Evolutionary conservation across 1,140 invertebrate genomes (phyloP), one percentile per base, ranked within the genome.

Genomic region (Drosophila ambigua): DNA sequence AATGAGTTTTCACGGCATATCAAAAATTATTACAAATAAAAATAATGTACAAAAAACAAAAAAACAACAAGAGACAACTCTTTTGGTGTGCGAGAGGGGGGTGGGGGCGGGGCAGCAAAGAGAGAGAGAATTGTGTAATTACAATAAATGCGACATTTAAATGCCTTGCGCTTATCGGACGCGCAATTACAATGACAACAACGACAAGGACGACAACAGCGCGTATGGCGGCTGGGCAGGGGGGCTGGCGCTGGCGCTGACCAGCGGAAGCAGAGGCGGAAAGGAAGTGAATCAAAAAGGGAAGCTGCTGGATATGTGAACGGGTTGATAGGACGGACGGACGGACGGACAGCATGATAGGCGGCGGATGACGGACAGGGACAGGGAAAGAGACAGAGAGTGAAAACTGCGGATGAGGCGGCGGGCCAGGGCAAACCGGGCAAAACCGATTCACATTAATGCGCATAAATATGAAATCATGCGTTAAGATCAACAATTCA

Each of bases 401-500:
- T 20, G 20, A 20, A 20, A 24, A 24, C 23, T 24, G 23, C 2
- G 23, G 23, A 24, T 24, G 23, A 24, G 23, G 23, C 23, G 41
- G 44, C 53, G 59, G 51, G 16, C 16, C 45, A 26, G 59, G 51
- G 16, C 16, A 51, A 26, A 26, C 16, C 49, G 28, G 59, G 16
- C 50, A 72, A 50, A 66, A 58, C 46, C 74, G 78, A 82, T 82
- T 88, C 83, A 65, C 83, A 88, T 83, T 88, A 88, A 89, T 88
- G 76, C 83, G 84, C 68, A 89, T 88, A 88, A 88, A 88, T 88
- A 88, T 88, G 83, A 88, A 88, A 88, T 88, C 83, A 88, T 88
- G 83, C 83, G 84, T 88, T 88, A 88, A 88, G 84, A 88, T 88
- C 83, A 88, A 88, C 83, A 88, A 88, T 88, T 88, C 84, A 88